These are phyloP conservation scores for Pristionchus fissidentatus DNA, from an alignment of 2,888 invertebrate genomes.

Conservation along the genomic window DNA sequence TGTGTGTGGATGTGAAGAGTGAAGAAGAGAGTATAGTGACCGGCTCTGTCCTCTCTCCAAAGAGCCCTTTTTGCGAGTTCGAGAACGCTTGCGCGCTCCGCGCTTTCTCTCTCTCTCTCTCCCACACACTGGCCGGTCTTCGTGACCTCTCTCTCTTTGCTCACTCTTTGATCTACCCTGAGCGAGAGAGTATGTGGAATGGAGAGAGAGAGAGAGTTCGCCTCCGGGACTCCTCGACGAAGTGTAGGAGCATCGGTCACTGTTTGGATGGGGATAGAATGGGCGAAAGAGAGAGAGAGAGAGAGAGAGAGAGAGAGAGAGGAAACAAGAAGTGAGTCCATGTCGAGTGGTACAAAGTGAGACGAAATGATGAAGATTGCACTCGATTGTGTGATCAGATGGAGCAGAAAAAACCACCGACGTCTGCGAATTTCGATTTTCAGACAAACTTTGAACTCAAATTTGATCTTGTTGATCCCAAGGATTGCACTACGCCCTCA, in stretches of 20 bases:
- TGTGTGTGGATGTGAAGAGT: not conserved
- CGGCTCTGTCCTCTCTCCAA: conserved; percentile 16
- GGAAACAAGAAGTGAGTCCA: not conserved
- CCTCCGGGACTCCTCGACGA: too few species aligned
- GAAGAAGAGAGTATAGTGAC: conserved; percentile 20
- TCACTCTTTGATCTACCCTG: not conserved
- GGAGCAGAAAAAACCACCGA: too few species aligned
- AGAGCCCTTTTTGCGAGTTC: not conserved
- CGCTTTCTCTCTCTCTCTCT: not conserved
- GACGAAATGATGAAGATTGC: too few species aligned
- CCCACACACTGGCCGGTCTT: conserved; percentile 13
- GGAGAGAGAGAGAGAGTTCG: not conserved
- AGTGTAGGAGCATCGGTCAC: conserved; percentile 3
- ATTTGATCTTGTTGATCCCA: too few species aligned
- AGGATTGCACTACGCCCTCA: too few species aligned
- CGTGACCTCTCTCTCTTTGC: conserved; percentile 32
- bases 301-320: not conserved
- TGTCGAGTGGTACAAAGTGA: not conserved
- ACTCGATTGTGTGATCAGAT: too few species aligned
- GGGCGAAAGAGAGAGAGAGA: not conserved
- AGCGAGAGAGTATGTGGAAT: not conserved
- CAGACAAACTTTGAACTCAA: too few species aligned
- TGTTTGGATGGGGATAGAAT: not conserved
- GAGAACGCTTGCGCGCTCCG: too few species aligned
- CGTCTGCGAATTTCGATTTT: too few species aligned